These are phyloP conservation scores for Glaucopsyche alexis DNA, from an alignment of 2,888 invertebrate genomes.

Conservation along the genomic window DNA sequence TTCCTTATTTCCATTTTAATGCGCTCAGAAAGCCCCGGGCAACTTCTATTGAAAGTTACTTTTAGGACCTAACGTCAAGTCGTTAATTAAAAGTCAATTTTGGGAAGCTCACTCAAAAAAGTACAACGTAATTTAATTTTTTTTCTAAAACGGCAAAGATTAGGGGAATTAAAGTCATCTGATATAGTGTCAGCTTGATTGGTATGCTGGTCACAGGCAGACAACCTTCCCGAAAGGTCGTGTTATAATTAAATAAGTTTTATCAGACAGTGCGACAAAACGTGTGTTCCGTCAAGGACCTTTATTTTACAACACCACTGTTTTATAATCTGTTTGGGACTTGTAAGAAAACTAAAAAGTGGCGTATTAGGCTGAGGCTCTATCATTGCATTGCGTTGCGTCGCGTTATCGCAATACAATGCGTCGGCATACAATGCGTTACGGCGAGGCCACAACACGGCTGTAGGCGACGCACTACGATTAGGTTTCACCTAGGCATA, in stretches of 20 bases:
- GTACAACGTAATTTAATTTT: neutral
- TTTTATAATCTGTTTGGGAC: neutral
- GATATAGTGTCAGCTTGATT: conserved; percentile 39
- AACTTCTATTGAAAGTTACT: no score
- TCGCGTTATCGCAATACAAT: no score
- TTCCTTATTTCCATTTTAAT: no score
- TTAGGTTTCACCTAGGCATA: no score
- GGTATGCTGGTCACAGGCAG: conserved; percentile 53
- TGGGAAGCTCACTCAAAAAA: neutral
- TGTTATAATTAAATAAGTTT: conserved; percentile 52
- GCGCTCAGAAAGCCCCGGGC: no score
- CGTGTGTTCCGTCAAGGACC: conserved; percentile 39
- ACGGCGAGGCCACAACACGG: no score
- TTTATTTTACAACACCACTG: neutral
- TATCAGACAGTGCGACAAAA: conserved; percentile 41
- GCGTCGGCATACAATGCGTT: no score
- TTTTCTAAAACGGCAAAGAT: neutral
- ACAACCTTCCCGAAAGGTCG: conserved; percentile 53
- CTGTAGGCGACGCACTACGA: no score
- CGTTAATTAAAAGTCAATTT: no score
- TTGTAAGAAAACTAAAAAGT: neutral
- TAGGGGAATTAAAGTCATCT: neutral
- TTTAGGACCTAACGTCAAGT: no score
- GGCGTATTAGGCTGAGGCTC: neutral
- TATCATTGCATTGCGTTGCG: no score